Percentiles rank a stretch among this genome's conserved stretches.
Evolutionary conservation across 2,113 vertebrate genomes (phyloP).

Genomic region (Dipodomys spectabilis): DNA sequence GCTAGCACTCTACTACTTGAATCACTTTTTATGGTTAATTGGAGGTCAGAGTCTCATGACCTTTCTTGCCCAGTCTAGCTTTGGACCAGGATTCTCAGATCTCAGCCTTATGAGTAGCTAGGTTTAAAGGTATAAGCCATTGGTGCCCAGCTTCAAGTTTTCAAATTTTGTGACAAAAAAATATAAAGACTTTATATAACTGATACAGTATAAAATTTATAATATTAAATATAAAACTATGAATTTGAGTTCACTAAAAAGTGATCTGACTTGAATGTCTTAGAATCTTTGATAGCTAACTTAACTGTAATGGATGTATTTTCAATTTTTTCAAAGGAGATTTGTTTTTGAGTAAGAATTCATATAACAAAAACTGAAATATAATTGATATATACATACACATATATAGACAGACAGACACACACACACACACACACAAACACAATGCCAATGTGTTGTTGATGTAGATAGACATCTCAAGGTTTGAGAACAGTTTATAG

Average conservation of each 20-base stretch:
- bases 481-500: neutral
- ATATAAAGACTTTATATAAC: conserved; percentile 77
- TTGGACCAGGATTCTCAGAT: too few relatives aligned
- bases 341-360: conserved; percentile 68
- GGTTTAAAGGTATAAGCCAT: too few relatives aligned
- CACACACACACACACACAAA: neutral
- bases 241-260: conserved; percentile 21
- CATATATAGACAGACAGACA: conserved; percentile 39
- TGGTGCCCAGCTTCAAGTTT: conserved; percentile 36
- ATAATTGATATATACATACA: conserved; percentile 67
- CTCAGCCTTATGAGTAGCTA: too few relatives aligned
- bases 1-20: too few relatives aligned
- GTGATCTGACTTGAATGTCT: neutral
- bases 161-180: conserved; percentile 68
- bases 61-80: too few relatives aligned
- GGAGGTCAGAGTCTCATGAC: too few relatives aligned
- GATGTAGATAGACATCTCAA: neutral
- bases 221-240: conserved; percentile 74
- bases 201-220: conserved; percentile 77
- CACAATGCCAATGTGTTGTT: neutral
- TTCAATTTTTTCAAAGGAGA: conserved; percentile 76
- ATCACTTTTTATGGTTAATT: too few relatives aligned
- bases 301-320: conserved; percentile 7
- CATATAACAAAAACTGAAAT: conserved; percentile 69
- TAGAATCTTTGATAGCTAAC: neutral